Evolutionary conservation across 37 sponge, comb jelly and placozoan genomes (phyloP).

Genomic region (Eunapius fragilis): DNA sequence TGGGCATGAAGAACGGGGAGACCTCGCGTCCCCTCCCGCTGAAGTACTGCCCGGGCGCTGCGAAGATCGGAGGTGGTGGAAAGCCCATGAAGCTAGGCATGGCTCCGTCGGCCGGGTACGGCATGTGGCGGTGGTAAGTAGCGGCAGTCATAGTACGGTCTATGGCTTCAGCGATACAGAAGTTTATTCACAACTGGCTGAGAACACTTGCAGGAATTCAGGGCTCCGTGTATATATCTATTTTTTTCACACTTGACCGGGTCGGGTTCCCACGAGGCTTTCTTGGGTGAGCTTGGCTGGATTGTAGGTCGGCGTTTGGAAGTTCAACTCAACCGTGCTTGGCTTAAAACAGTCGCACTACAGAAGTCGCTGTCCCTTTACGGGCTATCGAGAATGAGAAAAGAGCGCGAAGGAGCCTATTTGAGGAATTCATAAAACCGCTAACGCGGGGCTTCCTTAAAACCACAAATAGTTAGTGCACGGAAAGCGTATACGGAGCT

Average conservation of each 20-base stretch:
- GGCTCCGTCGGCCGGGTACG: constrained; percentile 22
- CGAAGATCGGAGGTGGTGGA: constrained; percentile 47
- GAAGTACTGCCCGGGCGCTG: constrained; percentile 33
- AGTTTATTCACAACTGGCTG: constrained; percentile 22
- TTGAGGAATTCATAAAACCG: neutral
- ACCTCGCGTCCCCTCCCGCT: constrained; percentile 12
- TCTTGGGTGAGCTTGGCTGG: neutral
- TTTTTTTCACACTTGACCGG: constrained; percentile 12
- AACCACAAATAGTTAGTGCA: neutral
- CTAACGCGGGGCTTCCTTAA: neutral
- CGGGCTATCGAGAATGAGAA: neutral
- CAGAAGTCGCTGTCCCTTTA: neutral
- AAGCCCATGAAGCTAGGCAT: constrained; percentile 57
- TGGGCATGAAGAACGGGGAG: constrained; percentile 55
- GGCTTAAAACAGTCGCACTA: neutral
- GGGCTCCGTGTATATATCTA: neutral
- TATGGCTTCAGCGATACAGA: constrained; percentile 25
- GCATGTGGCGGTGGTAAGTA: constrained; percentile 27
- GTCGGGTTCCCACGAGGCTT: constrained; percentile 5
- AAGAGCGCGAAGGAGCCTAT: neutral
- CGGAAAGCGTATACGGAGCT: neutral
- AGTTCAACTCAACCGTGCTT: neutral
- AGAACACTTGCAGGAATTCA: constrained; percentile 23
- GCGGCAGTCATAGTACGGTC: neutral
- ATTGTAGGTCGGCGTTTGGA: neutral